A percentile compares a stretch with the other conserved stretches of the same genome.
Conservation (phyloP, 1,140 invertebrate genomes). For the Drepana arcuata region DNA sequence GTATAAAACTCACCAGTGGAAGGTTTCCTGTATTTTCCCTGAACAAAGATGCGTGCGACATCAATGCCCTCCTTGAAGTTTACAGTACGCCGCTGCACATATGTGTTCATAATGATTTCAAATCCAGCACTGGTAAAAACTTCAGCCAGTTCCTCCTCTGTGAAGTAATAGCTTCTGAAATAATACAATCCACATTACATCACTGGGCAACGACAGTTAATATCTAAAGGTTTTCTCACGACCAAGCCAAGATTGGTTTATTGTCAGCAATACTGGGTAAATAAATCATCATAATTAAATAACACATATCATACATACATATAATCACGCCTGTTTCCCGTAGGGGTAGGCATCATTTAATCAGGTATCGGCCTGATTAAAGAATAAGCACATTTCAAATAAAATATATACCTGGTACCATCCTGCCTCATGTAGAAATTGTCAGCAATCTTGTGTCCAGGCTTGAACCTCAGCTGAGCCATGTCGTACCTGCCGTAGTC, state of each 20-base stretch:
- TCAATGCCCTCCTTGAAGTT: slow-evolving; percentile 93
- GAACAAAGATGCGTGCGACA: slow-evolving; percentile 92
- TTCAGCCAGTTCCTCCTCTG: slow-evolving; percentile 76
- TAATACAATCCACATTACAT: too few relatives aligned
- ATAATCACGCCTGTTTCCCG: too few relatives aligned
- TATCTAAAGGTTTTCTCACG: too few relatives aligned
- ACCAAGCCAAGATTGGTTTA: too few relatives aligned
- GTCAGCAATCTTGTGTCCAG: slow-evolving; percentile 92
- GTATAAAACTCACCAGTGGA: too few relatives aligned
- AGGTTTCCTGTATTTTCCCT: slow-evolving; percentile 88
- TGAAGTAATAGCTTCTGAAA: slow-evolving; percentile 87
- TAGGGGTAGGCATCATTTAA: too few relatives aligned
- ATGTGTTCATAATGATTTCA: slow-evolving; percentile 76
- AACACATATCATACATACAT: too few relatives aligned
- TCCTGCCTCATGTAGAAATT: slow-evolving; percentile 98
- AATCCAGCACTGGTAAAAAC: slow-evolving; percentile 81
- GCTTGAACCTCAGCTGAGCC: slow-evolving; percentile 94
- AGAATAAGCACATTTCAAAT: too few relatives aligned
- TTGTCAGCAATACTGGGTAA: too few relatives aligned
- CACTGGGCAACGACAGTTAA: too few relatives aligned
- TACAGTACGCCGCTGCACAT: slow-evolving; percentile 89
- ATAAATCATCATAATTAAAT: too few relatives aligned
- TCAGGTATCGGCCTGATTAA: too few relatives aligned
- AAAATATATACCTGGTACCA: slow-evolving; percentile 85
- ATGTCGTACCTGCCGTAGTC: slow-evolving; percentile 99